Base-by-base conservation (phyloP, 2,888 invertebrate genomes). In the Nemurella pictetii region DNA sequence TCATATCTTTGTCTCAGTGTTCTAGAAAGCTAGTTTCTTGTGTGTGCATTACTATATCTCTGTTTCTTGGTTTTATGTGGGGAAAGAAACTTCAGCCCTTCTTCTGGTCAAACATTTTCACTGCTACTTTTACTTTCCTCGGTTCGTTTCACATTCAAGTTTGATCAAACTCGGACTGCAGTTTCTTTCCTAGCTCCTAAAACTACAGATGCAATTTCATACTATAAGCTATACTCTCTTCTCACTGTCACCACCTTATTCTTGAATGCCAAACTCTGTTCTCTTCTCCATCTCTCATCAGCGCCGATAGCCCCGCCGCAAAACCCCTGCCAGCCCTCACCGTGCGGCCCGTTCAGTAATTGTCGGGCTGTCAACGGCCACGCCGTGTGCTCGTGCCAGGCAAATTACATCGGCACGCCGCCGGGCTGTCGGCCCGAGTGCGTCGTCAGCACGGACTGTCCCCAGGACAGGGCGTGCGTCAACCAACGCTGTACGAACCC, bases 391-490 rank as follows among this genome's bases (percentile, higher is more conserved):
- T 95, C 96, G 84, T 96, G 96, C 89, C 94, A 94, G 88, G 90
- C 91, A 83, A 94, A 94, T 87, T 96, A 94, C 89, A 93, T 96
- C 85, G 96, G 97, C 80, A 93, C 94, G 29, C 95, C 96, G 72
- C 96, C 96, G 20, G 93, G 94, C 85, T 96, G 96, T 89, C 92
- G 94, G 83, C 96, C 96, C 3, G 96, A 97, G 90, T 96, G 97
- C 89, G 94, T 96, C 87, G 94, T 95, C 86, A 96, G 96, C 89
- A 94, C 95, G 0, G 96, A 97, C 89, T 97, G 97, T 89, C 92
- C 95, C 0, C 95, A 95, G 90, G 93, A 95, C 89, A 94, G 93
- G 89, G 96, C 95, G 20, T 97, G 97, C 89, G 93, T 96, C 83
- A 94, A 94, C 87, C 95, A 95, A 88, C 95, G 95, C 90, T 97